Evolutionary conservation across 2,888 invertebrate genomes (phyloP), one percentile per base, ranked within the genome.

Genomic region (Thysanoteuthis rhombus): DNA sequence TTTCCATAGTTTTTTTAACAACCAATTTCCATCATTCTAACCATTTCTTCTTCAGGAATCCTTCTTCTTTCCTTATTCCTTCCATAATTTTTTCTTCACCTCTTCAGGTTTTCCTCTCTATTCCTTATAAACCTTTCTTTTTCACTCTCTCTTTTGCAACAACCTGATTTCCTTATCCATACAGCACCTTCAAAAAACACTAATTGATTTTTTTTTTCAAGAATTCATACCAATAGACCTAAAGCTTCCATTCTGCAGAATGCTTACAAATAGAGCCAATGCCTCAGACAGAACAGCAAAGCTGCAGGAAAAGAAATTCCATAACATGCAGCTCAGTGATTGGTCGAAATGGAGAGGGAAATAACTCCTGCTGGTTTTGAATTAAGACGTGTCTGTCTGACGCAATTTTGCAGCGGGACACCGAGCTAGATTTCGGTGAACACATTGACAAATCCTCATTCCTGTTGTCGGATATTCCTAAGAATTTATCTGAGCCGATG

Each of bases 311-410:
- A 52, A 75, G 75, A n/a, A 75, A 75, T 75, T 75, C 75, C 75
- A 75, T 75, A 75, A 75, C 75, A 75, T 75, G n/a, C 75, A 75
- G 75, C 75, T 75, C 75, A 75, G 75, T n/a, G n/a, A 75, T 75
- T 75, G 75, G 75, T 75, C 36, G n/a, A 36, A 75, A 75, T 75
- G 75, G 75, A n/a, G 75, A 75, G 19, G 75, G 75, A n/a, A 16
- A 75, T 75, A n/a, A 75, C 75, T n/a, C 75, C 75, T 75, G 75
- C 75, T 75, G 75, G 75, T 12, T 75, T 75, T 75, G 75, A 75
- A 75, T 75, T 75, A 75, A n/a, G 75, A 75, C 16, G n/a, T 36
- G 75, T n/a, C 75, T 75, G 75, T 75, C n/a, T 75, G 75, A 75
- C 16, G n/a, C 75, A 75, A 75, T n/a, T 75, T 75, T 75, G 75